These are phyloP conservation scores for Masnerella sp. DNA, from an alignment of 2,888 invertebrate genomes.

Conservation along the genomic window DNA sequence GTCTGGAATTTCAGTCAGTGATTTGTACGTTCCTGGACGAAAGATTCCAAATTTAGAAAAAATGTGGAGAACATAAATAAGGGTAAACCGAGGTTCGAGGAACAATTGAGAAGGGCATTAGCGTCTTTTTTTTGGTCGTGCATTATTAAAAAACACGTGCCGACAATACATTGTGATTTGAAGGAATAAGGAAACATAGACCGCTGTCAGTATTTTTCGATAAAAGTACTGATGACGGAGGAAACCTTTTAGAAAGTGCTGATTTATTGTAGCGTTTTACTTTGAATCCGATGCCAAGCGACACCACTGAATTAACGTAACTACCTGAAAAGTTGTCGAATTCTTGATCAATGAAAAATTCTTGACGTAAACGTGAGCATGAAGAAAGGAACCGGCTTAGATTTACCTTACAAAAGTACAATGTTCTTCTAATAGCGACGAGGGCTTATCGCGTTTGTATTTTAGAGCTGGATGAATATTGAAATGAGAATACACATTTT, in stretches of 20 bases:
- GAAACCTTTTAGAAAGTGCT: slow-evolving; percentile 24
- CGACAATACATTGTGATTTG: slow-evolving; percentile 26
- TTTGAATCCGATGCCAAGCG: slow-evolving; percentile 34
- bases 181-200: slow-evolving; percentile 19
- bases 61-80: too few relatives aligned
- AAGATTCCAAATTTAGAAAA: too few relatives aligned
- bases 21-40: too few relatives aligned
- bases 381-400: slow-evolving; percentile 24
- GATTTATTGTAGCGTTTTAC: slow-evolving; percentile 37
- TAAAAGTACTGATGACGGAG: slow-evolving; percentile 29
- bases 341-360: slow-evolving; percentile 15
- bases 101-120: too few relatives aligned
- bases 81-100: too few relatives aligned
- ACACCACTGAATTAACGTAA: slow-evolving; percentile 35
- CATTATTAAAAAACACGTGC: slow-evolving; percentile 36
- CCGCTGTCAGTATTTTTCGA: slow-evolving; percentile 36
- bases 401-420: too few relatives aligned
- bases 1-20: too few relatives aligned
- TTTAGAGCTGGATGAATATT: too few relatives aligned
- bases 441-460: too few relatives aligned
- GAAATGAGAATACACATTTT: too few relatives aligned
- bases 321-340: slow-evolving; percentile 28
- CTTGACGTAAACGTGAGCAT: slow-evolving; percentile 17
- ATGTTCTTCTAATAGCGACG: too few relatives aligned
- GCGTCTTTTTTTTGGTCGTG: too few relatives aligned